Percentiles rank a stretch among this genome's conserved stretches.
Conservation (phyloP, 2,797 vertebrate genomes). For the Oophaga sylvatica region DNA sequence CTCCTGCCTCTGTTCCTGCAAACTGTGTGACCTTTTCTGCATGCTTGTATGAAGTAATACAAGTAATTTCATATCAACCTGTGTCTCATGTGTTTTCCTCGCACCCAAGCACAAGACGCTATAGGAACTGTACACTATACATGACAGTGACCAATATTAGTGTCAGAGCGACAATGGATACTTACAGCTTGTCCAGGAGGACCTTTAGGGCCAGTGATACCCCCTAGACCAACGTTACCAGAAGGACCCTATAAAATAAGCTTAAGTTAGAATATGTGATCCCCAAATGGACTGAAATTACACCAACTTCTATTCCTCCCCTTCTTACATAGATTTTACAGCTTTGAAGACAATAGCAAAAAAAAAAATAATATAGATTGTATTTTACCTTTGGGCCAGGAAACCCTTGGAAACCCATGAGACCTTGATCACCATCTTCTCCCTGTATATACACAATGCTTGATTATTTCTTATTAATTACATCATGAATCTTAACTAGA, state of each 20-base stretch:
- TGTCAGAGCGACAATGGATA: constrained; percentile 41
- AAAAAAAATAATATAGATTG: no score
- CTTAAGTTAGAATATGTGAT: not conserved
- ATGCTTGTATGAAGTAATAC: no score
- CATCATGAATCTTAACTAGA: not conserved
- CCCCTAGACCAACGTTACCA: constrained; percentile 84
- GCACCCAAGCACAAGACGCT: no score
- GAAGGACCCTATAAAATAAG: constrained; percentile 81
- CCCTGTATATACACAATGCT: constrained; percentile 78
- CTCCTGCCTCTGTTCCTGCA: no score
- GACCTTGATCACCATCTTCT: constrained; percentile 84
- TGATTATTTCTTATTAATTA: not conserved
- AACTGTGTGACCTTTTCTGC: no score
- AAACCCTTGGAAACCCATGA: constrained; percentile 90
- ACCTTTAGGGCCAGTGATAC: constrained; percentile 88
- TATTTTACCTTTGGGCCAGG: constrained; percentile 87
- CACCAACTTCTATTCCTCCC: not conserved
- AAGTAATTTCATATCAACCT: no score
- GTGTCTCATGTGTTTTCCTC: no score
- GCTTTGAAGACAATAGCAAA: not conserved
- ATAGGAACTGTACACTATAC: no score
- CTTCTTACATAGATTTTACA: not conserved
- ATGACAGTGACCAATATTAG: not conserved
- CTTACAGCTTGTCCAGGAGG: constrained; percentile 87
- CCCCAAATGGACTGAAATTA: not conserved